These are phyloP conservation scores for Troilus luridus DNA, from an alignment of 2,888 invertebrate genomes.

Conservation along the genomic window DNA sequence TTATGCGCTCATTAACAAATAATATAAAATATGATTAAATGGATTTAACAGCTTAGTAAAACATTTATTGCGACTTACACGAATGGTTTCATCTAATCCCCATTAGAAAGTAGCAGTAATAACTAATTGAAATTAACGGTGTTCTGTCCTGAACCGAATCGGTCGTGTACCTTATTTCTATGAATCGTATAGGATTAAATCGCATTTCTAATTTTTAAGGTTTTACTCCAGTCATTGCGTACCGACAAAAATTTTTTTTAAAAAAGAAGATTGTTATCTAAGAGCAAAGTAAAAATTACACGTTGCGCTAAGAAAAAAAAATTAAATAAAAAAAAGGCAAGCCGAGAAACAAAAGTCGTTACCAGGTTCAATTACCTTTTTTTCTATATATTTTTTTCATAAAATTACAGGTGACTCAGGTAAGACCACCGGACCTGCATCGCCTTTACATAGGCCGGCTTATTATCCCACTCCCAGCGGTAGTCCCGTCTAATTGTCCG, in stretches of 20 bases:
- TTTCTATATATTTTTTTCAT: background rate
- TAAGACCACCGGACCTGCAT: constrained; percentile 15
- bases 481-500: background rate
- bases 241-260: background rate
- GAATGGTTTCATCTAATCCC: background rate
- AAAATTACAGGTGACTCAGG: constrained; percentile 29
- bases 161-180: background rate
- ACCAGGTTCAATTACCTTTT: background rate
- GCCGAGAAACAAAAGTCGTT: constrained; percentile 24
- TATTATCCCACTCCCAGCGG: background rate
- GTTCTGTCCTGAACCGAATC: background rate
- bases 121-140: background rate
- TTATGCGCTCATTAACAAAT: too few relatives aligned
- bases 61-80: background rate
- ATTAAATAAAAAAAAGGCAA: constrained; percentile 3
- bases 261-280: background rate
- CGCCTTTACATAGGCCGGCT: constrained; percentile 20
- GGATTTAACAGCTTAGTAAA: background rate
- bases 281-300: constrained; percentile 8
- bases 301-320: background rate
- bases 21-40: background rate
- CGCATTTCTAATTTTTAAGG: background rate
- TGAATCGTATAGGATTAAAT: background rate
- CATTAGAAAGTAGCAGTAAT: background rate
- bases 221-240: background rate